A percentile compares a stretch with the other conserved stretches of the same genome.
Evolutionary conservation across 37 sponge, comb jelly and placozoan species (phyloP).

Genomic region (Ephydatia muelleri): DNA sequence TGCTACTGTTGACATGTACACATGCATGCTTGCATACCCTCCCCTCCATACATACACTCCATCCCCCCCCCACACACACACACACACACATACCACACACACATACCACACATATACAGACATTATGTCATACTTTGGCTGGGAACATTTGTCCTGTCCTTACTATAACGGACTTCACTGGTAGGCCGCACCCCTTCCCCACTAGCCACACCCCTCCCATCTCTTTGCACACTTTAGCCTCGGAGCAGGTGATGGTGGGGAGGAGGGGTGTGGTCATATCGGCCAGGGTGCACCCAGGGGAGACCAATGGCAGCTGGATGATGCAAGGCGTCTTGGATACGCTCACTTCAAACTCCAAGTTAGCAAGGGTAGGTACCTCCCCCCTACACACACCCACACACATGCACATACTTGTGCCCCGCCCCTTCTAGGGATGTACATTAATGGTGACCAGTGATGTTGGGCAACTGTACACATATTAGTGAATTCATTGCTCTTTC

Average conservation of each 20-base stretch:
- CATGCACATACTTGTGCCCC: too few relatives aligned
- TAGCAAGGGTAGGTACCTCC: conserved; percentile 57
- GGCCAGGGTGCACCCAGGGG: conserved; percentile 84
- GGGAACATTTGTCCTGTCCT: conserved; percentile 81
- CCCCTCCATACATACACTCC: background rate
- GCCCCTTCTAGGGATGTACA: too few relatives aligned
- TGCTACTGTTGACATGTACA: background rate
- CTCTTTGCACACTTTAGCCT: background rate
- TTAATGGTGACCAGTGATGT: too few relatives aligned
- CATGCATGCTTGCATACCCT: too few relatives aligned
- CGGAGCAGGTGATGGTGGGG: conserved; percentile 4
- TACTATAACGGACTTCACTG: conserved; percentile 75
- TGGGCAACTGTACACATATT: too few relatives aligned
- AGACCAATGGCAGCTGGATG: conserved; percentile 85
- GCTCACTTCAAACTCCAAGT: conserved; percentile 37
- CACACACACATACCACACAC: background rate
- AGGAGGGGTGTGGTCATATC: conserved; percentile 58
- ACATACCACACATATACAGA: conserved; percentile 3
- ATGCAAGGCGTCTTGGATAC: conserved; percentile 66
- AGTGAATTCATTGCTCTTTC: too few relatives aligned
- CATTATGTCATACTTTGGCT: conserved; percentile 75
- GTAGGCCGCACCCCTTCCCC: background rate
- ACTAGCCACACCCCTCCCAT: background rate
- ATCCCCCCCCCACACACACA: background rate
- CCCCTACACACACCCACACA: background rate